These are phyloP conservation scores for Trichoplax adhaerens DNA, from an alignment of 37 sponge, comb jelly and placozoan species.

Conservation along the genomic window DNA sequence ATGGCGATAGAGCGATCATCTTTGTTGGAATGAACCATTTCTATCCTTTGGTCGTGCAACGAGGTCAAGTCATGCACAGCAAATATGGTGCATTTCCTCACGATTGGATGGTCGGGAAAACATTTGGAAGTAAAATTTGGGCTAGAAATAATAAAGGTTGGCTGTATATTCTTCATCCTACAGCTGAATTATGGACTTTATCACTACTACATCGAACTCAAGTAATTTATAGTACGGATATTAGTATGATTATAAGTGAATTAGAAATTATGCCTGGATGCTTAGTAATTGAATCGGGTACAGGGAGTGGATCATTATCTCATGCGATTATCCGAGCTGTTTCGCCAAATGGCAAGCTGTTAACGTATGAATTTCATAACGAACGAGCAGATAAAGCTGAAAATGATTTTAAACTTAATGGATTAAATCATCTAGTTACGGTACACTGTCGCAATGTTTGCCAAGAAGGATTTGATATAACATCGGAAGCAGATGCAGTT, in stretches of 20 bases:
- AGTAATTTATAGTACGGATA: conserved; percentile 76
- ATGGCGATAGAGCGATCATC: conserved; percentile 66
- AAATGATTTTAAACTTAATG: conserved; percentile 70
- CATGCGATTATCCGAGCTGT: conserved; percentile 75
- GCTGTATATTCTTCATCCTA: conserved; percentile 57
- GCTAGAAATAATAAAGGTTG: conserved; percentile 56
- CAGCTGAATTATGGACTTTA: conserved; percentile 92
- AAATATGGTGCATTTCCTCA: conserved; percentile 63
- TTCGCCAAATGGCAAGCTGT: conserved; percentile 78
- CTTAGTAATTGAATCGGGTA: conserved; percentile 24
- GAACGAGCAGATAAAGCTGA: conserved; percentile 60
- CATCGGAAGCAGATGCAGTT: conserved; percentile 66
- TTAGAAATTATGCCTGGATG: conserved; percentile 74
- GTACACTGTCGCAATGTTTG: conserved; percentile 69
- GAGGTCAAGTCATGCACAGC: conserved; percentile 46
- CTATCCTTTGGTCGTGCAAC: conserved; percentile 19
- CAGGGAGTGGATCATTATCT: conserved; percentile 90
- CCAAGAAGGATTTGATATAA: conserved; percentile 66
- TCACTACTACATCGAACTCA: conserved; percentile 92
- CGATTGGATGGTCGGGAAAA: conserved; percentile 56
- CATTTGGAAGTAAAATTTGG: conserved; percentile 50
- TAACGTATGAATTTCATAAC: conserved; percentile 86
- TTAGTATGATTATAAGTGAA: conserved; percentile 52
- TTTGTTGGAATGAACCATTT: conserved; percentile 2
- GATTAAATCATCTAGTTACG: conserved; percentile 56